These are phyloP conservation scores for Ellobium chinense DNA, from an alignment of 2,888 invertebrate species.

Conservation along the genomic window DNA sequence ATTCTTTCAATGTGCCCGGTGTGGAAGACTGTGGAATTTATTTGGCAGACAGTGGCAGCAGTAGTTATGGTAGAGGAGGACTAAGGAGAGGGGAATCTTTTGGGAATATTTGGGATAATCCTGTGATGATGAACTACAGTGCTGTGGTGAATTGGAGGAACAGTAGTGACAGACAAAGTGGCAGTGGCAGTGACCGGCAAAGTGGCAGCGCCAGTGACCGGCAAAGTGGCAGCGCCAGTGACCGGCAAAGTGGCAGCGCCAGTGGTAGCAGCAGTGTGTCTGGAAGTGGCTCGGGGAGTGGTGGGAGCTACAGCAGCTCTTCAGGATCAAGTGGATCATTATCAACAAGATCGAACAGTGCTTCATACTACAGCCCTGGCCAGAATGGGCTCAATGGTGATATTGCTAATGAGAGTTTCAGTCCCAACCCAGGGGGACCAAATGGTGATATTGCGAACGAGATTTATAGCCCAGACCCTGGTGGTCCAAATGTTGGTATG, in stretches of 20 bases:
- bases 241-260: background rate
- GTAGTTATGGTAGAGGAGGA: background rate
- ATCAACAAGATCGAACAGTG: conserved; percentile 10
- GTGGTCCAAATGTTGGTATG: background rate
- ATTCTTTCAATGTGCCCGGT: background rate
- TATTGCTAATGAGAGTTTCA: background rate
- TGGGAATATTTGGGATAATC: background rate
- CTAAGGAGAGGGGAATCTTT: background rate
- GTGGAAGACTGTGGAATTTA: background rate
- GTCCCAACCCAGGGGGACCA: background rate
- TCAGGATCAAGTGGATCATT: conserved; percentile 10
- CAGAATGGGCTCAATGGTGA: conserved; percentile 20
- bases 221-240: too few relatives aligned
- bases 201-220: too few relatives aligned
- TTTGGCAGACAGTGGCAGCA: background rate
- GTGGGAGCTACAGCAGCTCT: conserved; percentile 11
- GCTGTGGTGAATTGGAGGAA: background rate
- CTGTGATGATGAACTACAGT: background rate
- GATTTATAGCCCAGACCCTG: background rate
- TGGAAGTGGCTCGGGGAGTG: background rate
- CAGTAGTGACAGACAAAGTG: background rate
- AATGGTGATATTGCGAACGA: conserved; percentile 5
- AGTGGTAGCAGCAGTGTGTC: background rate
- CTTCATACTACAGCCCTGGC: conserved; percentile 23
- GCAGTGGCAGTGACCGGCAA: background rate